Conservation (phyloP, 2,797 vertebrate genomes). For the Lagocephalus sceleratus region DNA sequence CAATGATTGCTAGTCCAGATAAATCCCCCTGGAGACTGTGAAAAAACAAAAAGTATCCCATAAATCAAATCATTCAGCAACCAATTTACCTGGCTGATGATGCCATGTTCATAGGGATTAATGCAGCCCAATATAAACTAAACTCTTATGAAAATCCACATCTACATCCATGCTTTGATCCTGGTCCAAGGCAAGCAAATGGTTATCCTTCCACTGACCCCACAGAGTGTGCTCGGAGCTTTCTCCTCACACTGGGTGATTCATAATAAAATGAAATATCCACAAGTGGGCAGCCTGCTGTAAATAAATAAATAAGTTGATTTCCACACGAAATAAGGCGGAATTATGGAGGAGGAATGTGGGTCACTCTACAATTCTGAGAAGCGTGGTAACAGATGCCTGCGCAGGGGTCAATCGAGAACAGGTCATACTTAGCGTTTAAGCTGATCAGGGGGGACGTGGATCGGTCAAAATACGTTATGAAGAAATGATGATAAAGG, state of each 20-base stretch:
- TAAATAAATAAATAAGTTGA: slow-evolving; percentile 5
- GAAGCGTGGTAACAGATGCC: slow-evolving; percentile 47
- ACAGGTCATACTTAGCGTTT: slow-evolving; percentile 20
- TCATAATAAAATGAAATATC: slow-evolving; percentile 13
- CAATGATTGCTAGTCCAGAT: slow-evolving; percentile 47
- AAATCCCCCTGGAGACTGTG: slow-evolving; percentile 35
- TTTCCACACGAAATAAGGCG: slow-evolving; percentile 30
- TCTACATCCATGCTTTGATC: slow-evolving; percentile 33
- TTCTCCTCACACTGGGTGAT: slow-evolving; percentile 19
- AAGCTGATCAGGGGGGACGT: slow-evolving; percentile 24
- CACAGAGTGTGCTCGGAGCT: slow-evolving; percentile 11
- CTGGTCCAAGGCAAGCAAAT: slow-evolving; percentile 36
- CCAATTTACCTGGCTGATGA: slow-evolving; percentile 7
- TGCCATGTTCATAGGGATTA: slow-evolving; percentile 18
- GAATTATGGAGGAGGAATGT: slow-evolving; percentile 25
- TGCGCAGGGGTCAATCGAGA: slow-evolving; percentile 41
- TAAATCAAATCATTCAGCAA: slow-evolving; percentile 11
- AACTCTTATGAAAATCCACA: slow-evolving; percentile 14
- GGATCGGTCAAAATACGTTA: slow-evolving; percentile 34
- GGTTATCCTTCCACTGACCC: slow-evolving; percentile 21
- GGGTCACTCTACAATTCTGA: slow-evolving; percentile 36
- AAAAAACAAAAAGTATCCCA: not conserved
- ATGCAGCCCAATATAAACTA: slow-evolving; percentile 11
- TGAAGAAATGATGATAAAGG: slow-evolving; percentile 18
- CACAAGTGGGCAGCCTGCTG: slow-evolving; percentile 14